Evolutionary conservation across 2,888 invertebrate species (phyloP).

Genomic region (Platerodrilus igneus): DNA sequence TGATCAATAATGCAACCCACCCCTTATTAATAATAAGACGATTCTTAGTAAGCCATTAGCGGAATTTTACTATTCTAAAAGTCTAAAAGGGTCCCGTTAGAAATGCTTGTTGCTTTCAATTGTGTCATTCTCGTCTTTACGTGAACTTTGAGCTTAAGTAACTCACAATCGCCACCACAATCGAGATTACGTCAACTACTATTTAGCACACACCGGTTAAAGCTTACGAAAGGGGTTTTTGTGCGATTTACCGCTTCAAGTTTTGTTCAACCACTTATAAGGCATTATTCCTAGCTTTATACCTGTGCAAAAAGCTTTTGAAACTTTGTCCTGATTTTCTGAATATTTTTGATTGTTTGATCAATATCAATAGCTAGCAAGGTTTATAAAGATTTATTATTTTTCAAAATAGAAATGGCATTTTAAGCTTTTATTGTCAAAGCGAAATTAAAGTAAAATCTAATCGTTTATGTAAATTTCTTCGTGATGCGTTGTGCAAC

Average conservation of each 20-base stretch:
- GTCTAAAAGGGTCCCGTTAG: conserved; percentile 16
- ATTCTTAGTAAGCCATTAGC: conserved; percentile 37
- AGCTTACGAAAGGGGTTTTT: conserved; percentile 31
- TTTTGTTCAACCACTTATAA: conserved; percentile 32
- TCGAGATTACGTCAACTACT: conserved; percentile 37
- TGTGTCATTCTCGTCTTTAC: conserved; percentile 19
- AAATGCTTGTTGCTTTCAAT: conserved; percentile 24
- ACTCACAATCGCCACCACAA: conserved; percentile 32
- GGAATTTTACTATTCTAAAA: conserved; percentile 11
- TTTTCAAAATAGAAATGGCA: too few species aligned
- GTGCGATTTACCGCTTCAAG: conserved; percentile 27
- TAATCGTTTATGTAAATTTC: too few species aligned
- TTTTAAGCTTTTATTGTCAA: too few species aligned
- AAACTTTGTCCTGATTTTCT: conserved; percentile 15
- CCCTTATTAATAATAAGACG: conserved; percentile 49
- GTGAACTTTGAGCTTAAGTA: conserved; percentile 29
- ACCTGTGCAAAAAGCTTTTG: conserved; percentile 22
- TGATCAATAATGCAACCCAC: conserved; percentile 51
- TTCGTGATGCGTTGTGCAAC: too few species aligned
- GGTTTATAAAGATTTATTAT: too few species aligned
- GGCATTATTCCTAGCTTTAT: conserved; percentile 30
- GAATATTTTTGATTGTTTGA: too few species aligned
- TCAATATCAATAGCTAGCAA: too few species aligned
- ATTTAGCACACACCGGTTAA: conserved; percentile 32
- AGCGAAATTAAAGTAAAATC: too few species aligned